Evolutionary conservation across 2,888 invertebrate genomes (phyloP).

Genomic region (Cybosia mesomella): DNA sequence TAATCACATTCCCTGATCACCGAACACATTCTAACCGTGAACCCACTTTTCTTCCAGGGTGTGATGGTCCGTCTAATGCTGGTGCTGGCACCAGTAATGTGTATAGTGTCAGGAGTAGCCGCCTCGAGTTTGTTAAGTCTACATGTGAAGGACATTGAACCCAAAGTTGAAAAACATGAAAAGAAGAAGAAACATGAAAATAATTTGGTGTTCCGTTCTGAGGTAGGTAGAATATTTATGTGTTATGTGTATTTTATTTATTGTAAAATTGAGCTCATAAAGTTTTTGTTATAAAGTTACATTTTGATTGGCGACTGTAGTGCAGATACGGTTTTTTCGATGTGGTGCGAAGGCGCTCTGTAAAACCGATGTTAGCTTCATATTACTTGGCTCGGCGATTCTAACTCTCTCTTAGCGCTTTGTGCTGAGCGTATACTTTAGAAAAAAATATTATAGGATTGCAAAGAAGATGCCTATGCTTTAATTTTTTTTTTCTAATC

Average conservation of each 20-base stretch:
- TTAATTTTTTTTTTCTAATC: too few species aligned
- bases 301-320: too few species aligned
- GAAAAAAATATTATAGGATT: too few species aligned
- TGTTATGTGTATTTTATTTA: not conserved
- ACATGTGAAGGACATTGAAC: slow-evolving; percentile 94
- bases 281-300: too few species aligned
- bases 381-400: too few species aligned
- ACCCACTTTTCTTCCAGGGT: slow-evolving; percentile 87
- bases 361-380: too few species aligned
- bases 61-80: slow-evolving; percentile 99
- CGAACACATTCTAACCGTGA: slow-evolving; percentile 40
- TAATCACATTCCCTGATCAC: not conserved
- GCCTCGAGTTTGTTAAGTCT: slow-evolving; percentile 94
- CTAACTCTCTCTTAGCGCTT: too few species aligned
- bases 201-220: slow-evolving; percentile 92
- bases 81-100: slow-evolving; percentile 99
- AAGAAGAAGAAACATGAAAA: slow-evolving; percentile 89
- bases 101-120: slow-evolving; percentile 98
- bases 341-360: too few species aligned
- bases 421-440: too few species aligned
- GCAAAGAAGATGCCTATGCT: too few species aligned
- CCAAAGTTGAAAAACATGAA: slow-evolving; percentile 89
- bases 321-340: too few species aligned
- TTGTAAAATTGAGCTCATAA: not conserved
- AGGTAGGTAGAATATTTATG: slow-evolving; percentile 82